Conservation (phyloP, 2,113 vertebrate species). For the Dipodomys stephensi region DNA sequence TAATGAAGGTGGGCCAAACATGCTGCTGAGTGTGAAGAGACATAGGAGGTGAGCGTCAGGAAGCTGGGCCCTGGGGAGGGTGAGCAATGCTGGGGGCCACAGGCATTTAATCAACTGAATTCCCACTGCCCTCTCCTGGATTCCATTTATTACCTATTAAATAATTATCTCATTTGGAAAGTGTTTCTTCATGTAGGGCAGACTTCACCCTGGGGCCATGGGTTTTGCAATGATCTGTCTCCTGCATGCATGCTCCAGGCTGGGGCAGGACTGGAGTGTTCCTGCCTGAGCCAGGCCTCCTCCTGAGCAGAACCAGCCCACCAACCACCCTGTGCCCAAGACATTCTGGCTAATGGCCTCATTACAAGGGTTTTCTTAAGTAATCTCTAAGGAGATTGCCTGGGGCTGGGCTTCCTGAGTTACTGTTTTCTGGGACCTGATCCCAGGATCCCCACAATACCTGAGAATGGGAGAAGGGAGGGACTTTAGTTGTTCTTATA, state of each 20-base stretch:
- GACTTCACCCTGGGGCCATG: slow-evolving; percentile 57
- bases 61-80: slow-evolving; percentile 2
- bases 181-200: slow-evolving; percentile 77
- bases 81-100: not conserved
- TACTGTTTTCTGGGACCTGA: not conserved
- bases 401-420: not conserved
- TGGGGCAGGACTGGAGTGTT: not conserved
- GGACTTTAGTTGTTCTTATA: not conserved
- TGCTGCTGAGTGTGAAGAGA: not conserved
- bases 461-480: not conserved
- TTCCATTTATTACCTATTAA: slow-evolving; percentile 80
- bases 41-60: not conserved
- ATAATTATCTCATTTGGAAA: slow-evolving; percentile 82
- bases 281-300: slow-evolving; percentile 13
- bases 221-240: slow-evolving; percentile 71
- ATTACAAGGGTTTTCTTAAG: slow-evolving; percentile 38
- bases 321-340: not conserved
- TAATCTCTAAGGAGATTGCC: slow-evolving; percentile 20
- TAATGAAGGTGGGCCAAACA: not conserved
- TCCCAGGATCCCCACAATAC: not conserved
- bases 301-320: not conserved
- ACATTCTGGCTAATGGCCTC: slow-evolving; percentile 51
- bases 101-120: slow-evolving; percentile 65
- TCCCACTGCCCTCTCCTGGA: slow-evolving; percentile 43
- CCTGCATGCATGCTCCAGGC: slow-evolving; percentile 31